phyloP scores from a whole-genome alignment of 2,113 vertebrate genomes.

The Mionectes macconnelli region DNA sequence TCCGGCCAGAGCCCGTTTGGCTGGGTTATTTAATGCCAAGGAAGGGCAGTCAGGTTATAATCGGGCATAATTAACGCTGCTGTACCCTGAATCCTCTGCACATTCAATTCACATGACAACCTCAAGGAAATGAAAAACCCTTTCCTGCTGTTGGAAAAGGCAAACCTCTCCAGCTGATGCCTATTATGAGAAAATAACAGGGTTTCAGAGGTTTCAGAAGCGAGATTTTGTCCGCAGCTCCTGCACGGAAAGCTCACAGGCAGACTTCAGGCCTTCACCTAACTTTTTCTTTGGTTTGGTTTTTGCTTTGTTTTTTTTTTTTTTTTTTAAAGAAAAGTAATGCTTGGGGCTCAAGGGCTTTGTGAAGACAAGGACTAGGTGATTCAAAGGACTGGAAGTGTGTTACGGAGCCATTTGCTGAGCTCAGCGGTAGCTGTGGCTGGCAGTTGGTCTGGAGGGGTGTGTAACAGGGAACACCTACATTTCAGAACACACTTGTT shows the following conservation, averaged over 20 bases:
- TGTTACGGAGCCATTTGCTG: background rate
- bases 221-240: background rate
- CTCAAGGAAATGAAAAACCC: conserved; percentile 49
- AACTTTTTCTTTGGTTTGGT: background rate
- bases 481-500: background rate
- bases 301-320: background rate
- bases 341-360: background rate
- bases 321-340: background rate
- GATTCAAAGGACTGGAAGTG: background rate
- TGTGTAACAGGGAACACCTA: background rate
- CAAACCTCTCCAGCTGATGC: conserved; percentile 14
- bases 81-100: background rate
- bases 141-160: conserved; percentile 22
- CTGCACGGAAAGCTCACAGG: background rate
- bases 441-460: background rate
- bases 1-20: background rate
- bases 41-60: conserved; percentile 60
- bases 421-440: background rate
- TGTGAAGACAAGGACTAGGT: background rate
- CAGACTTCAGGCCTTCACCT: background rate
- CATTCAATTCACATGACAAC: conserved; percentile 1
- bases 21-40: conserved; percentile 19
- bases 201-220: background rate
- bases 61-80: conserved; percentile 32
- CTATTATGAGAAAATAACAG: background rate